Conservation (phyloP, 1,140 invertebrate genomes). For the Drosophila lacteicornis region DNA sequence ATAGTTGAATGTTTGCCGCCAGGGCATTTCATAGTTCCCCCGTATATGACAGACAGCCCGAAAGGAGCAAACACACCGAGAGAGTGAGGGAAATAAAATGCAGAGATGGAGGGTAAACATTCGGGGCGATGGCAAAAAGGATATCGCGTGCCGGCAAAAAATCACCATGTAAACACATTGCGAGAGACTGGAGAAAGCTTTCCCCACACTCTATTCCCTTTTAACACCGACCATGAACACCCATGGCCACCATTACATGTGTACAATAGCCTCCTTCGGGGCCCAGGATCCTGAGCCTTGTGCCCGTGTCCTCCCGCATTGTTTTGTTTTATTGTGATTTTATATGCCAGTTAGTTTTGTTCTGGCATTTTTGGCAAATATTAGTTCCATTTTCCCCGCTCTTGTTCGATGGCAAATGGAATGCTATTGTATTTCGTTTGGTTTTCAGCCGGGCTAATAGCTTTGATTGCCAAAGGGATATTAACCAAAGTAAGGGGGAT, state of each 20-base stretch:
- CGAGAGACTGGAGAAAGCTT: slow-evolving; percentile 52
- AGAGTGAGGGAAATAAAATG: slow-evolving; percentile 11
- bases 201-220: neutral
- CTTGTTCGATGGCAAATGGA: slow-evolving; percentile 49
- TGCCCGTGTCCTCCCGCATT: slow-evolving; percentile 24
- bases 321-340: slow-evolving; percentile 77
- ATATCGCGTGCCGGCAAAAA: slow-evolving; percentile 76
- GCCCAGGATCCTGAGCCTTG: slow-evolving; percentile 9
- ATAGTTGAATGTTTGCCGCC: slow-evolving; percentile 56
- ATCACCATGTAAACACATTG: slow-evolving; percentile 65
- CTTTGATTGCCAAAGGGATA: slow-evolving; percentile 6
- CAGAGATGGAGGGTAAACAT: slow-evolving; percentile 52
- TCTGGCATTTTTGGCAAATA: slow-evolving; percentile 72
- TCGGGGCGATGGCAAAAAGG: slow-evolving; percentile 39
- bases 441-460: slow-evolving; percentile 41
- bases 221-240: slow-evolving; percentile 8
- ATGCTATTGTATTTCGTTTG: slow-evolving; percentile 52
- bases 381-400: slow-evolving; percentile 57
- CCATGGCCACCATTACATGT: slow-evolving; percentile 14
- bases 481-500: neutral
- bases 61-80: slow-evolving; percentile 1
- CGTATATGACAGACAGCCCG: slow-evolving; percentile 40
- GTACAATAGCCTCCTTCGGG: slow-evolving; percentile 31
- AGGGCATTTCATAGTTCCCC: slow-evolving; percentile 55
- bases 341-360: slow-evolving; percentile 66